Evolutionary conservation across 1,140 invertebrate genomes (phyloP).

Genomic region (Pogonognathellus flavescens): DNA sequence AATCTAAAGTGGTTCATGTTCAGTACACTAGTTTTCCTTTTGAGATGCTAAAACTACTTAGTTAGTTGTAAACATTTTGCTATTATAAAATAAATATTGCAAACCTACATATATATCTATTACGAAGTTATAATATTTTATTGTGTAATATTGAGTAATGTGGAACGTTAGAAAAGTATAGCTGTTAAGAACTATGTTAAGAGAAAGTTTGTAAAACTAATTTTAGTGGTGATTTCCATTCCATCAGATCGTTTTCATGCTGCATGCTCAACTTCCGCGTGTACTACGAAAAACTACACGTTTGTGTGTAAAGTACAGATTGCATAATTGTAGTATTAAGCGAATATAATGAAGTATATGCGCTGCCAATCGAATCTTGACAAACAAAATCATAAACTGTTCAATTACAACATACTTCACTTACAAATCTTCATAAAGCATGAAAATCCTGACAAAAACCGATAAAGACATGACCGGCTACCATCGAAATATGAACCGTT

Average conservation of each 20-base stretch:
- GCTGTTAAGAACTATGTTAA: too few species aligned
- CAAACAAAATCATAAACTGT: background rate
- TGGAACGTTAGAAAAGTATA: too few species aligned
- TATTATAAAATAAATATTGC: too few species aligned
- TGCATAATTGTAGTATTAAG: conserved; percentile 6
- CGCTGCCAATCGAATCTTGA: conserved; percentile 13
- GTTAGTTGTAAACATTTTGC: too few species aligned
- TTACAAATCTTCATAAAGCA: conserved; percentile 5
- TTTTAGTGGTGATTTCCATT: conserved; percentile 20
- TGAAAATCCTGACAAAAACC: conserved; percentile 34
- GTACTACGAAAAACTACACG: conserved; percentile 4
- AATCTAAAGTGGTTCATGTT: too few species aligned
- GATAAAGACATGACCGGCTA: conserved; percentile 44
- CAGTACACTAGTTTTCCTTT: too few species aligned
- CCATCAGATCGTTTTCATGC: background rate
- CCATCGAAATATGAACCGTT: conserved; percentile 46
- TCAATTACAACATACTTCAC: conserved; percentile 10
- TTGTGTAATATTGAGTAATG: too few species aligned
- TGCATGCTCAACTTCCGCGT: conserved; percentile 13
- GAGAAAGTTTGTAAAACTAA: background rate
- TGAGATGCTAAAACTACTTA: too few species aligned
- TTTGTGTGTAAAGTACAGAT: background rate
- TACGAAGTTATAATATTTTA: too few species aligned
- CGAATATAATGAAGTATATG: background rate
- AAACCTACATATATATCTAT: too few species aligned